Percentiles rank a stretch among this genome's conserved stretches.
Evolutionary conservation across 2,797 vertebrate genomes (phyloP).

Genomic region (Falco columbarius): DNA sequence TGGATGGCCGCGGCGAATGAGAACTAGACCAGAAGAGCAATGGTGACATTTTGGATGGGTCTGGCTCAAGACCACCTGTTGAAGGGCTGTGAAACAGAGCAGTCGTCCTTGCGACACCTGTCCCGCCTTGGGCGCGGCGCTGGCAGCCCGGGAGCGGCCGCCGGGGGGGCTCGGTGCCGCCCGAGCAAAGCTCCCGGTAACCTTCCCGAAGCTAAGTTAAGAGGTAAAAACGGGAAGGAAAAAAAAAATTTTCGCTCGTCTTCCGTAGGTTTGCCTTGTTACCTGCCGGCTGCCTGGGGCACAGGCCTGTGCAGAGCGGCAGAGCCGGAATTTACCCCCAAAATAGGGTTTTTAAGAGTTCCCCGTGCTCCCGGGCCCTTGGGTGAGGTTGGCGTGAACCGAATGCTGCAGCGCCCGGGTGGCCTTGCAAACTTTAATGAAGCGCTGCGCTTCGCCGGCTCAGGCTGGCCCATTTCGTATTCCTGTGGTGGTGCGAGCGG

Average conservation of each 20-base stretch:
- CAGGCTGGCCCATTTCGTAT: not conserved
- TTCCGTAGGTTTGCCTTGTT: not conserved
- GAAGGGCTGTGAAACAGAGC: not conserved
- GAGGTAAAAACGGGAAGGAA: too few species aligned
- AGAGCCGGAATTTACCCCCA: rapidly evolving
- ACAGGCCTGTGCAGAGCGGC: not conserved
- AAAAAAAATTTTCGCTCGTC: rapidly evolving
- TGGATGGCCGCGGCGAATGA: rapidly evolving
- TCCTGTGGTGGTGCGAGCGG: rapidly evolving
- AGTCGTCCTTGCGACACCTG: rapidly evolving
- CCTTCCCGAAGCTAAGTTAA: not conserved
- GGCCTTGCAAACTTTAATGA: not conserved
- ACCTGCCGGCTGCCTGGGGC: not conserved
- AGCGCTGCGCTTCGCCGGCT: not conserved
- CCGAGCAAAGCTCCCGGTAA: not conserved
- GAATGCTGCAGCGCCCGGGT: not conserved
- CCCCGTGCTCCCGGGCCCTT: rapidly evolving
- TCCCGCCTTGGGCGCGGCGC: not conserved
- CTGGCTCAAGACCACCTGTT: not conserved
- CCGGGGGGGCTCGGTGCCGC: not conserved
- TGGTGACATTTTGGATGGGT: not conserved
- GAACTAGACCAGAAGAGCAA: not conserved
- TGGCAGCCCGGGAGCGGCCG: not conserved
- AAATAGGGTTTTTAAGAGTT: rapidly evolving
- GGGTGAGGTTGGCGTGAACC: not conserved